Base-by-base conservation (phyloP, 2,888 invertebrate species). In the Chrysomela aeneicollis region DNA sequence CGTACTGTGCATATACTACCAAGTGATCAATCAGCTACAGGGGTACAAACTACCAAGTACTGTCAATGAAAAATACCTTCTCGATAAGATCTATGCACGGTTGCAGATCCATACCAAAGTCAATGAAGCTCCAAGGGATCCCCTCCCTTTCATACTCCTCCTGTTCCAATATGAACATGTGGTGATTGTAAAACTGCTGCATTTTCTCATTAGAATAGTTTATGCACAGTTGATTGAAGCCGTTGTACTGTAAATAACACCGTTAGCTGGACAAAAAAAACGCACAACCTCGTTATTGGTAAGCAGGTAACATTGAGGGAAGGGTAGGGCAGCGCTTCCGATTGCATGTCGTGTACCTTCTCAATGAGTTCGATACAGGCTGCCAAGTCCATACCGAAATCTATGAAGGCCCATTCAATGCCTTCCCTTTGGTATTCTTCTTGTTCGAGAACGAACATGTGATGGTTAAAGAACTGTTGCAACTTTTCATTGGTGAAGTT, bases 181-280 rank as follows among this genome's bases (percentile, higher is more conserved):
- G 91, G 84, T 96, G 95, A 85, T 96, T 96, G 90, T 95, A 96
- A 87, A 93, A 96, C 83, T 96, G 96, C 85, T 96, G 95, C 77
- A 96, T 88, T 85, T 94, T 93, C 87, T 96, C 95, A 84, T 96
- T 96, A 80, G 94, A 94, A 88, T 94, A 96, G 88, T 96, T 96
- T 89, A 96, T 94, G 88, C 95, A 95, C 82, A 96, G 89, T 85
- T 96, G 95, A 86, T 96, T 95, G 88, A 95, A 95, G 82, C 94
- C 91, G 87, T 96, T 96, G 87, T 88, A 91, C 95, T 95, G 88
- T 72, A 80, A 79, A 73, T 71, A 66, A 72, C 55, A 65, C 55
- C 42, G 72, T 73, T 72, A 73, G 71, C 73, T 57, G 32, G 66
- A 65, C 53, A 66, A 57, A 58, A 50, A 59, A 47, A 37, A 26